Evolutionary conservation across 2,888 invertebrate genomes (phyloP), one percentile per base, ranked within the genome.

Genomic region (Pristionchus fissidentatus): DNA sequence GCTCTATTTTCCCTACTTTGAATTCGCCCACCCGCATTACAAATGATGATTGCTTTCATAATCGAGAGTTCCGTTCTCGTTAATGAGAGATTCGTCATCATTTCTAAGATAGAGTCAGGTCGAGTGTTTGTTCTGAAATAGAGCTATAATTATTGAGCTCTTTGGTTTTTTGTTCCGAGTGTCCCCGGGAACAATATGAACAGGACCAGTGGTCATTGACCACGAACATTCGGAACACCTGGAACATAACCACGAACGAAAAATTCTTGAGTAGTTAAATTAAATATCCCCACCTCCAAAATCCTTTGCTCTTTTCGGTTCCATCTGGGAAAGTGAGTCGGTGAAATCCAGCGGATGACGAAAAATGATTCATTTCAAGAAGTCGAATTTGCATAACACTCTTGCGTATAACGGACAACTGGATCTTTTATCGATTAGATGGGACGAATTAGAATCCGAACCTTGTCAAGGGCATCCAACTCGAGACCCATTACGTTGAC

Each of bases 1-100:
- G 66, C 35, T 66, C 38, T 66, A 19, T 38, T 15, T 22, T 13
- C 19, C 15, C n/a, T 3, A 38, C 10, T n/a, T 38, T 29, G 8
- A n/a, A 35, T n/a, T 66, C 38, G 15, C 66, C 41, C 41, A 66
- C 66, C 66, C 35, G 66, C 66, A 38, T 66, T 66, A n/a, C 66
- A 66, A 15, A 66, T 38, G 38, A 66, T 29, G n/a, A 66, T 35
- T n/a, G 38, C 66, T 13, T 66, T 66, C 38, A 66, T 35, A 8
- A 66, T n/a, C 38, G 66, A 35, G 5, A 66, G 38, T 38, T 66
- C 66, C 10, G 38, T 10, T 66, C 66, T 15, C 22, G 66, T 38
- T 0, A 66, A 3, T 1, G 66, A 66, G 22, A 66, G 38, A 66
- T 5, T n/a, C n/a, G n/a, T n/a, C 22, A 0, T 19, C 66, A 7